These are phyloP conservation scores for Lipophrys pholis DNA, from an alignment of 2,113 vertebrate genomes.

Conservation along the genomic window DNA sequence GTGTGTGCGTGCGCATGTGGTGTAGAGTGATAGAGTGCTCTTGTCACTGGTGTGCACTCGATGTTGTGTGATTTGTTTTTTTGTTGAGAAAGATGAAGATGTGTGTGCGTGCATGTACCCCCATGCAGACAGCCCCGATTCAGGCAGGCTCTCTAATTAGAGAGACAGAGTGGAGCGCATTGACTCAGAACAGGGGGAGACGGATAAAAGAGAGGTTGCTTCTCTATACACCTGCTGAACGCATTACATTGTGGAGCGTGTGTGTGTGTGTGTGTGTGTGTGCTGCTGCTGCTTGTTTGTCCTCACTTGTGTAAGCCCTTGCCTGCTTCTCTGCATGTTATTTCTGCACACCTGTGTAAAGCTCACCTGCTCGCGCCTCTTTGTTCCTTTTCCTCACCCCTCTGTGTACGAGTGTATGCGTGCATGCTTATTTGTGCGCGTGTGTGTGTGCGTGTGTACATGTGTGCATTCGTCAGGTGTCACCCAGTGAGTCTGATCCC, in stretches of 20 bases:
- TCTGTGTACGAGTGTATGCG: constrained; percentile 1
- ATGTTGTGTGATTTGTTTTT: constrained; percentile 53
- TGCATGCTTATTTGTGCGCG: constrained; percentile 12
- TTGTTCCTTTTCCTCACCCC: constrained; percentile 46
- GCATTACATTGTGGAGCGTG: constrained; percentile 18
- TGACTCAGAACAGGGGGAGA: constrained; percentile 55
- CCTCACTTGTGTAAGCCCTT: constrained; percentile 28
- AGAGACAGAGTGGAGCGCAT: constrained; percentile 65
- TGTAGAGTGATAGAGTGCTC: constrained; percentile 54
- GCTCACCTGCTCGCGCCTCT: constrained; percentile 44
- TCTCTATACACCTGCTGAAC: constrained; percentile 58
- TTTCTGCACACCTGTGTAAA: constrained; percentile 59
- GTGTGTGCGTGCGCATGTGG: constrained; percentile 16
- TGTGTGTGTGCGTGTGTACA: background rate
- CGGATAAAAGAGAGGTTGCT: constrained; percentile 68
- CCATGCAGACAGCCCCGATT: constrained; percentile 49
- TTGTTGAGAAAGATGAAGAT: constrained; percentile 41
- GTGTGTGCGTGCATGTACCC: constrained; percentile 20
- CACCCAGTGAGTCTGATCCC: constrained; percentile 70
- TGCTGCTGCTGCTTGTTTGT: constrained; percentile 11
- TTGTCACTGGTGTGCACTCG: constrained; percentile 44
- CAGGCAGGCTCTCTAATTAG: constrained; percentile 68
- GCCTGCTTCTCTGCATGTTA: constrained; percentile 38
- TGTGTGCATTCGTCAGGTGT: constrained; percentile 74
- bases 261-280: constrained; percentile 14